These are phyloP conservation scores for Saguinus imperator DNA, from an alignment of 2,113 vertebrate species.

Conservation along the genomic window DNA sequence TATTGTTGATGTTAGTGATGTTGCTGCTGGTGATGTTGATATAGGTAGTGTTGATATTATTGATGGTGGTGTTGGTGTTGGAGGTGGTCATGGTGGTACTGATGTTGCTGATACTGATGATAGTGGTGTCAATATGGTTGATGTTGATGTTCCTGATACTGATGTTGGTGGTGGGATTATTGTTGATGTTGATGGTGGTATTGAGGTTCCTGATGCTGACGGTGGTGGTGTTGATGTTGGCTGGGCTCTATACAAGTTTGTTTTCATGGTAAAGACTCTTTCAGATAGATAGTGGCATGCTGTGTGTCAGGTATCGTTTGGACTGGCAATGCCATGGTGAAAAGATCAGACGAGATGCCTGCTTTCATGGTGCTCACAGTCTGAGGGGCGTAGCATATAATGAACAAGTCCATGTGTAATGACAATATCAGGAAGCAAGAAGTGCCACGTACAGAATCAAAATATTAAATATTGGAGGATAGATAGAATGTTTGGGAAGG, in stretches of 20 bases:
- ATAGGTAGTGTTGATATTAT: not conserved
- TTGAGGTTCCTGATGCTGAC: not conserved
- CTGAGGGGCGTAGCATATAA: accelerated
- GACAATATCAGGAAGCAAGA: not conserved
- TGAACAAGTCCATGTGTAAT: accelerated
- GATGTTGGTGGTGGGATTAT: no score
- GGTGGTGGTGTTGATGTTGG: not conserved
- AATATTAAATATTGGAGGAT: not conserved
- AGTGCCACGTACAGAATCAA: not conserved
- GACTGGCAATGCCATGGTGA: not conserved
- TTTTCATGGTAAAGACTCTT: not conserved
- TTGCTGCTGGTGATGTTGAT: not conserved
- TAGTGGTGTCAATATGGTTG: no score
- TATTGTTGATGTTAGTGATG: not conserved
- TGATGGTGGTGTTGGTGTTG: not conserved
- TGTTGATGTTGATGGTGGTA: not conserved
- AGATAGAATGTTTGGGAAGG: no score
- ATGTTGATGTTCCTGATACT: not conserved
- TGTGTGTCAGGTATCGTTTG: not conserved
- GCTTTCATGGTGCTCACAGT: not conserved
- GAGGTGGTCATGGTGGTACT: not conserved
- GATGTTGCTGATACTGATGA: not conserved
- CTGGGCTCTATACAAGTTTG: not conserved
- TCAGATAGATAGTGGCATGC: no score
- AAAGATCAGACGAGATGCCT: not conserved